A percentile compares a stretch with the other conserved stretches of the same genome.
Evolutionary conservation across 2,113 vertebrate species (phyloP).

Genomic region (Beaufortia kweichowensis): DNA sequence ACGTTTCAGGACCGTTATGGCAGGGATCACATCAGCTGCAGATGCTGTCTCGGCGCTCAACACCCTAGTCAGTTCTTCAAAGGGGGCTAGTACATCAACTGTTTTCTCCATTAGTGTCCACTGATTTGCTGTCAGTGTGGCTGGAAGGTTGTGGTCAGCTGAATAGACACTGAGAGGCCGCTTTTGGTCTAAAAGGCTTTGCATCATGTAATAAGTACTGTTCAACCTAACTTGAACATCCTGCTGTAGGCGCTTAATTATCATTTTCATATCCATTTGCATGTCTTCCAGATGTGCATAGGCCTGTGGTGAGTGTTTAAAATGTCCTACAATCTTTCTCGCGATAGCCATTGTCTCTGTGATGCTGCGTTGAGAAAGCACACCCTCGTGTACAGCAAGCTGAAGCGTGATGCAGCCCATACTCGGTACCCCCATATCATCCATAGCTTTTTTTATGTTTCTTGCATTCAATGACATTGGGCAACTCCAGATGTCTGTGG

Average conservation of each 20-base stretch:
- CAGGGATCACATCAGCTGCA: conserved; percentile 48
- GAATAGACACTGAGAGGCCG: no score
- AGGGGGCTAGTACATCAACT: conserved; percentile 25
- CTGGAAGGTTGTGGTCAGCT: conserved; percentile 23
- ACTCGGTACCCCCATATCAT: conserved; percentile 31
- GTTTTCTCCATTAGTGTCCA: conserved; percentile 42
- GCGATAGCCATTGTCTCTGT: conserved; percentile 27
- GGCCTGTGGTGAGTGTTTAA: conserved; percentile 30
- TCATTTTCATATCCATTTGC: conserved; percentile 33
- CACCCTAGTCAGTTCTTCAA: conserved; percentile 42
- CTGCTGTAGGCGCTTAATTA: conserved; percentile 40
- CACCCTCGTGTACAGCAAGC: conserved; percentile 23
- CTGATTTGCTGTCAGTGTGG: conserved; percentile 34
- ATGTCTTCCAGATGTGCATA: conserved; percentile 32
- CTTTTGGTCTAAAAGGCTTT: no score
- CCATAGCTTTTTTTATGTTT: conserved; percentile 35
- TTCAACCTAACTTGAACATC: conserved; percentile 24
- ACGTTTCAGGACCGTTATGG: conserved; percentile 33
- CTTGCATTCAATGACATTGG: conserved; percentile 28
- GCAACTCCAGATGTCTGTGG: conserved; percentile 38
- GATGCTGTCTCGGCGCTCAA: conserved; percentile 28
- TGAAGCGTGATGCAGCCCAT: conserved; percentile 35
- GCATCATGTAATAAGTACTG: background rate
- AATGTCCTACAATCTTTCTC: conserved; percentile 21
- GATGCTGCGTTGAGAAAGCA: conserved; percentile 39